Evolutionary conservation across 2,888 invertebrate species (phyloP).

Genomic region (Adela reaumurella): DNA sequence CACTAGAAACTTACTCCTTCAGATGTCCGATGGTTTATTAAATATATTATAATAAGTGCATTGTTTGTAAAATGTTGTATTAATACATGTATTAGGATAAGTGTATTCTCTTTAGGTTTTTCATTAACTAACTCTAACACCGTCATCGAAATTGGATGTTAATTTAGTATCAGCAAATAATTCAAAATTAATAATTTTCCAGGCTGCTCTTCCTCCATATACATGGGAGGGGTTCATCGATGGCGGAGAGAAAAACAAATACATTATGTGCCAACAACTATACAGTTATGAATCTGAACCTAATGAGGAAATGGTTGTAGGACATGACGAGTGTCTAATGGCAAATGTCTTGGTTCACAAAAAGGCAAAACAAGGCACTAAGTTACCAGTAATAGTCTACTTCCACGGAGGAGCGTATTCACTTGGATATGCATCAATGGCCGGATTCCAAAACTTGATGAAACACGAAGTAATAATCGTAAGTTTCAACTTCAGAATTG

Average conservation of each 20-base stretch:
- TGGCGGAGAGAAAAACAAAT: conserved; percentile 21
- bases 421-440: conserved; percentile 39
- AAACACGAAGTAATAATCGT: conserved; percentile 65
- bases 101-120: too few species aligned
- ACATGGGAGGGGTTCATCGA: conserved; percentile 25
- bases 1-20: too few species aligned
- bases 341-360: conserved; percentile 31
- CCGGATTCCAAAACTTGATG: conserved; percentile 57
- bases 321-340: conserved; percentile 33
- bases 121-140: too few species aligned
- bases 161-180: too few species aligned
- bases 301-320: conserved; percentile 24
- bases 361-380: conserved; percentile 26
- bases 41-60: too few species aligned
- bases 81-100: too few species aligned
- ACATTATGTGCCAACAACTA: conserved; percentile 29
- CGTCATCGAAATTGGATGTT: too few species aligned
- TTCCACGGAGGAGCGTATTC: conserved; percentile 42
- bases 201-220: conserved; percentile 35
- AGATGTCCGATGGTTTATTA: too few species aligned
- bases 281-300: conserved; percentile 24
- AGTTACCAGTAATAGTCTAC: conserved; percentile 36
- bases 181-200: conserved; percentile 10
- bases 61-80: too few species aligned
- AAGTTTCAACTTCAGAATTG: conserved; percentile 66